A percentile compares a stretch with the other conserved stretches of the same genome.
Conservation (phyloP, 1,140 invertebrate genomes). For the Chymomyza costata region DNA sequence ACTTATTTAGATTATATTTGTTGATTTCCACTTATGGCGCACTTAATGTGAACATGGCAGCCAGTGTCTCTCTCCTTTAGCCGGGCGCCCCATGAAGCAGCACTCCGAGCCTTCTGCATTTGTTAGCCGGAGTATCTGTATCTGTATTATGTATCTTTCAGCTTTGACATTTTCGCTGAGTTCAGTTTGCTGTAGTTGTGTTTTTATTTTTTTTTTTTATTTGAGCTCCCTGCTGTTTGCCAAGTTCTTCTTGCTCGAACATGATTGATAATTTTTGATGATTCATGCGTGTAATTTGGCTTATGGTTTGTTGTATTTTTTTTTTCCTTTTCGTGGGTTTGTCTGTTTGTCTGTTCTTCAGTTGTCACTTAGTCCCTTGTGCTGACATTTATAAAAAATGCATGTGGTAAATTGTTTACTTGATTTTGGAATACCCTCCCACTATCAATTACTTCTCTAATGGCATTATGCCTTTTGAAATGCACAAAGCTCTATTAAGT, state of each 20-base stretch:
- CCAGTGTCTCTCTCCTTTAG: no score
- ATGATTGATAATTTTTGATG: slow-evolving; percentile 71
- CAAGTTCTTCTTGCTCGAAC: slow-evolving; percentile 43
- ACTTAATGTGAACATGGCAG: slow-evolving; percentile 49
- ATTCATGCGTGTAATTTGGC: slow-evolving; percentile 64
- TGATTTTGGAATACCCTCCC: neutral
- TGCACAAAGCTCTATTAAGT: no score
- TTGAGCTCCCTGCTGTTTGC: slow-evolving; percentile 37
- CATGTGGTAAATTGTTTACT: slow-evolving; percentile 21
- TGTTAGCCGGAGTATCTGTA: no score
- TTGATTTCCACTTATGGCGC: slow-evolving; percentile 69
- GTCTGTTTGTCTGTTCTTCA: neutral
- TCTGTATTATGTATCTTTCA: slow-evolving; percentile 12
- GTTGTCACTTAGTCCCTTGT: slow-evolving; percentile 12
- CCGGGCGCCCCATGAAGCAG: no score
- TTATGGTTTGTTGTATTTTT: slow-evolving; percentile 20
- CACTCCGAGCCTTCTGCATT: no score
- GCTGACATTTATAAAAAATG: slow-evolving; percentile 41
- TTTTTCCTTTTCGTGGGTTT: neutral
- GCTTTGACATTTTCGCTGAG: slow-evolving; percentile 17
- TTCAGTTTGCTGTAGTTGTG: neutral
- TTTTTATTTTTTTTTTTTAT: neutral
- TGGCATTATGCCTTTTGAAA: no score
- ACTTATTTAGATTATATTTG: slow-evolving; percentile 72
- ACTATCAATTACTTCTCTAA: neutral